Percentiles rank a stretch among this genome's conserved stretches.
Evolutionary conservation across 2,888 invertebrate genomes (phyloP).

Genomic region (Noctuana brunneofusca): DNA sequence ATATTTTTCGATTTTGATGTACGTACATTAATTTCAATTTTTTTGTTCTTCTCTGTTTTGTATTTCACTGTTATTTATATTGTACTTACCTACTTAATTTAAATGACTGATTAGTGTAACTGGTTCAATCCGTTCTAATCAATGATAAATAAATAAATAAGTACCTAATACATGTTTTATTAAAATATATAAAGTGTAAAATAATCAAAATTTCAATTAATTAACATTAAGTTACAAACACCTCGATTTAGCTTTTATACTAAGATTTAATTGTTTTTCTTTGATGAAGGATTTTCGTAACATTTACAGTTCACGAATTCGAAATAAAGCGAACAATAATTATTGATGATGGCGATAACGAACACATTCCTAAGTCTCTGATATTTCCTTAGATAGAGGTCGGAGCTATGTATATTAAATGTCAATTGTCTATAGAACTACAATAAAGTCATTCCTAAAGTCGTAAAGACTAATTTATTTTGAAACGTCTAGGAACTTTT

Average conservation of each 20-base stretch:
- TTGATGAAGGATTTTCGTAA: slow-evolving; percentile 35
- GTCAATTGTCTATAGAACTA: slow-evolving; percentile 41
- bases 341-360: slow-evolving; percentile 42
- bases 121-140: too few species aligned
- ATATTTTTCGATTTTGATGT: too few species aligned
- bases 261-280: background rate
- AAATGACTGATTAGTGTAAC: too few species aligned
- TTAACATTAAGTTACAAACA: background rate
- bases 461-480: slow-evolving; percentile 26
- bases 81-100: too few species aligned
- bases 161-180: too few species aligned
- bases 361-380: slow-evolving; percentile 39
- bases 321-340: slow-evolving; percentile 51
- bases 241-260: slow-evolving; percentile 13
- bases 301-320: slow-evolving; percentile 47
- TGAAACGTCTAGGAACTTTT: too few species aligned
- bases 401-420: slow-evolving; percentile 50
- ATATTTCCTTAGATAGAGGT: slow-evolving; percentile 50
- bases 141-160: too few species aligned
- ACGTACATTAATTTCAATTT: too few species aligned
- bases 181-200: too few species aligned
- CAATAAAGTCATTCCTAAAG: slow-evolving; percentile 21
- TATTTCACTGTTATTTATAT: too few species aligned
- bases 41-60: too few species aligned
- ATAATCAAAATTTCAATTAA: background rate